phyloP scores from a whole-genome alignment of 2,113 vertebrate genomes.

The Vidua macroura region DNA sequence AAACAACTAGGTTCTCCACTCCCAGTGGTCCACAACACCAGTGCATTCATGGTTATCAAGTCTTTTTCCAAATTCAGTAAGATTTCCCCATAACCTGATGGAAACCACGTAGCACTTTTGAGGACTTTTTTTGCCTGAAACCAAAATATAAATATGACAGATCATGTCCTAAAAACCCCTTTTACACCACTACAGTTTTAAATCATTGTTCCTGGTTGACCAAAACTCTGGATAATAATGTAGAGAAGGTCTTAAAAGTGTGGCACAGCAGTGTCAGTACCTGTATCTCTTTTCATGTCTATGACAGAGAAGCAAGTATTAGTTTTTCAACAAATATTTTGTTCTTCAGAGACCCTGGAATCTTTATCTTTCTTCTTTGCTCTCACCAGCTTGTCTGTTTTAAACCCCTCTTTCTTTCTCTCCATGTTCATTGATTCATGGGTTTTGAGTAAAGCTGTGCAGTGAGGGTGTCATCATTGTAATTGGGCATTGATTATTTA shows the following conservation, averaged over 20 bases:
- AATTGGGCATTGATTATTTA: slow-evolving; percentile 54
- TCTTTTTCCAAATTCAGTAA: neutral
- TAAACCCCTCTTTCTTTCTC: neutral
- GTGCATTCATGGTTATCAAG: neutral
- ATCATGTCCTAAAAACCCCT: neutral
- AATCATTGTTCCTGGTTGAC: neutral
- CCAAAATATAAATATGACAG: neutral
- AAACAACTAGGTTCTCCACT: neutral
- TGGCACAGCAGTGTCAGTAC: neutral
- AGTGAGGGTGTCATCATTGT: neutral
- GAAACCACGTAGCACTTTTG: neutral
- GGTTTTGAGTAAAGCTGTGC: neutral
- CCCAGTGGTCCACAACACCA: neutral
- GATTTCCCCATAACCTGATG: neutral
- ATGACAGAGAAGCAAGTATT: neutral
- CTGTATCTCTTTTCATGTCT: neutral
- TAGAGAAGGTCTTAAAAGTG: neutral
- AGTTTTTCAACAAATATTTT: neutral
- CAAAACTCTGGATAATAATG: neutral
- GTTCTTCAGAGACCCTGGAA: neutral
- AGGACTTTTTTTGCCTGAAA: neutral
- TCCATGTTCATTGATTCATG: neutral
- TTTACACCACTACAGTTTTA: neutral
- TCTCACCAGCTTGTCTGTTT: neutral
- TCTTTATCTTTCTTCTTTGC: neutral